phyloP scores from a whole-genome alignment of 2,888 invertebrate species.

The Orchesella flavescens region DNA sequence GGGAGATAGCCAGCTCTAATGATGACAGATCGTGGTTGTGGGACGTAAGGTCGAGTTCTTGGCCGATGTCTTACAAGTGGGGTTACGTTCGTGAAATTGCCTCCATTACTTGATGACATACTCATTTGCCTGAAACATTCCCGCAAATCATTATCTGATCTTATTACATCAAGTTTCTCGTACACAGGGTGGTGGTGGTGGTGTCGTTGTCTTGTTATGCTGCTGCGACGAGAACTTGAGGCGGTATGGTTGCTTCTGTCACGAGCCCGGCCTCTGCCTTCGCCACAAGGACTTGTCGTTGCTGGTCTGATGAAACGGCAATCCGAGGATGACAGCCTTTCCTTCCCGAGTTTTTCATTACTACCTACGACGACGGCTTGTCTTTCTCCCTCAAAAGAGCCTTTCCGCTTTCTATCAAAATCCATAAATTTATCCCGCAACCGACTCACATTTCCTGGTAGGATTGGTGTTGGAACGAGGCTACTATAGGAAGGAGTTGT shows the following conservation, averaged over 20 bases:
- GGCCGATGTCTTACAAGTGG: conserved; percentile 40
- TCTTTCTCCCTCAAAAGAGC: neutral
- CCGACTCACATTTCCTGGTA: conserved; percentile 47
- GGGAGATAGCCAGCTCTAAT: conserved; percentile 49
- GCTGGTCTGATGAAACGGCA: neutral
- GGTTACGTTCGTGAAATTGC: neutral
- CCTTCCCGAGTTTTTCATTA: neutral
- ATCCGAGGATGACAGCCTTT: conserved; percentile 11
- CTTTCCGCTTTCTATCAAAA: conserved; percentile 17
- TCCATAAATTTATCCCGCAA: conserved; percentile 55
- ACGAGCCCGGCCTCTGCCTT: neutral
- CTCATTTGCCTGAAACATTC: conserved; percentile 31
- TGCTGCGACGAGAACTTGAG: too few species aligned
- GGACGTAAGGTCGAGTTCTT: conserved; percentile 45
- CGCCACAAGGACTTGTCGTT: conserved; percentile 28
- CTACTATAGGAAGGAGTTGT: neutral
- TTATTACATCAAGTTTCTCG: conserved; percentile 27
- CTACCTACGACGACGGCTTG: neutral
- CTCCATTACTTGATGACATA: neutral
- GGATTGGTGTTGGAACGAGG: conserved; percentile 40
- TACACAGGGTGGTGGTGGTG: too few species aligned
- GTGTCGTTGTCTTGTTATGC: too few species aligned
- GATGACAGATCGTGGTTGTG: conserved; percentile 48
- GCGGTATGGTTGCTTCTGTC: too few species aligned
- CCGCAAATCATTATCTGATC: conserved; percentile 40